Evolutionary conservation across 2,113 vertebrate species (phyloP).

Genomic region (Microcebus jonahi): DNA sequence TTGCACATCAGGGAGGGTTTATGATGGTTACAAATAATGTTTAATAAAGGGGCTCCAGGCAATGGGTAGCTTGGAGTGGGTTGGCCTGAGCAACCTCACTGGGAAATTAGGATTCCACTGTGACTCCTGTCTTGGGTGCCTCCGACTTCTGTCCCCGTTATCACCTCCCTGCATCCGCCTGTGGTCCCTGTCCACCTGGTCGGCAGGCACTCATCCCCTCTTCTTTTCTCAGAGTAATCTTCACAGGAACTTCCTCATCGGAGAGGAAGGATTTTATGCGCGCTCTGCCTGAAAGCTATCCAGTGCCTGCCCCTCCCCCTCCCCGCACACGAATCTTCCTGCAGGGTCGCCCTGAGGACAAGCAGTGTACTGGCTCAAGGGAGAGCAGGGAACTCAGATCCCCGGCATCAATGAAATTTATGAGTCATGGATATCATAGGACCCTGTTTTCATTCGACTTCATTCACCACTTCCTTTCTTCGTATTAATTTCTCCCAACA

Average conservation of each 20-base stretch:
- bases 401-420: slow-evolving; percentile 4
- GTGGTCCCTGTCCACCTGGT: not conserved
- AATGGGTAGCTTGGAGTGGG: not conserved
- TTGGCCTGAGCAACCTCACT: not conserved
- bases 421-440: slow-evolving; percentile 71
- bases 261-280: not conserved
- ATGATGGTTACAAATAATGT: not conserved
- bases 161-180: not conserved
- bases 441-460: slow-evolving; percentile 82
- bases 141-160: not conserved
- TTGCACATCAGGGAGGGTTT: not conserved
- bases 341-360: slow-evolving; percentile 30
- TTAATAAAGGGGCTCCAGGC: not conserved
- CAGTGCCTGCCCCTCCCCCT: not conserved
- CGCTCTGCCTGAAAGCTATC: not conserved
- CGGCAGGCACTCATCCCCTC: not conserved
- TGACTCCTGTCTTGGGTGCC: not conserved
- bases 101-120: not conserved
- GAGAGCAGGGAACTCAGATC: not conserved
- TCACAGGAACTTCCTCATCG: not conserved
- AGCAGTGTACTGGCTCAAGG: slow-evolving; percentile 21
- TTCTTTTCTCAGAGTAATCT: not conserved
- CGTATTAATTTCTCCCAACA: slow-evolving; percentile 83
- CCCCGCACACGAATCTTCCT: not conserved
- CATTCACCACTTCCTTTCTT: slow-evolving; percentile 86